Conservation (phyloP, 2,113 vertebrate species). For the Regulus satrapa region DNA sequence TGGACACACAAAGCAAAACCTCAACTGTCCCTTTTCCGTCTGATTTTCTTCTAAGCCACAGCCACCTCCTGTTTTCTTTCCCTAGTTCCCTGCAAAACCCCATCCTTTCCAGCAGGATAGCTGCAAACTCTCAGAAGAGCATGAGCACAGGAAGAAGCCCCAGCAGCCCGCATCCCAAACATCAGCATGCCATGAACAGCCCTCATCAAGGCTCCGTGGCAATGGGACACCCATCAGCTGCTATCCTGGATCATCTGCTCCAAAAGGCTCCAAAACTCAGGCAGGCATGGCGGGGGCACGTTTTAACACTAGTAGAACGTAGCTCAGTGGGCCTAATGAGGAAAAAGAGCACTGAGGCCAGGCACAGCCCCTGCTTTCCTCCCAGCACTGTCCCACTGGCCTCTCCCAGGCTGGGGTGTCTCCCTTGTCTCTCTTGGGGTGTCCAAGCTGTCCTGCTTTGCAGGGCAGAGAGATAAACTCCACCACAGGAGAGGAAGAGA, state of each 20-base stretch:
- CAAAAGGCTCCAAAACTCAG: not conserved
- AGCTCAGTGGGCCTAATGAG: not conserved
- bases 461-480: not conserved
- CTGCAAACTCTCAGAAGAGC: not conserved
- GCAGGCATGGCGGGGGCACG: not conserved
- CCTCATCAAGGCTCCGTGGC: not conserved
- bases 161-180: not conserved
- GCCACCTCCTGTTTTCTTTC: not conserved
- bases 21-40: not conserved
- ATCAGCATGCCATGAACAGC: not conserved
- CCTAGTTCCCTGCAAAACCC: not conserved
- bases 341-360: not conserved
- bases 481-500: not conserved
- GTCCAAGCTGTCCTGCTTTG: fast-evolving
- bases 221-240: not conserved
- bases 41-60: not conserved
- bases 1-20: not conserved
- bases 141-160: not conserved
- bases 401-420: not conserved
- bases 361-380: not conserved
- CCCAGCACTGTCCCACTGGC: not conserved
- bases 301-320: not conserved
- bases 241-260: not conserved
- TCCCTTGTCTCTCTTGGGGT: no score
- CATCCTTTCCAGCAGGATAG: not conserved